Base-by-base conservation (phyloP, 2,888 invertebrate genomes). In the Muscina levida region DNA sequence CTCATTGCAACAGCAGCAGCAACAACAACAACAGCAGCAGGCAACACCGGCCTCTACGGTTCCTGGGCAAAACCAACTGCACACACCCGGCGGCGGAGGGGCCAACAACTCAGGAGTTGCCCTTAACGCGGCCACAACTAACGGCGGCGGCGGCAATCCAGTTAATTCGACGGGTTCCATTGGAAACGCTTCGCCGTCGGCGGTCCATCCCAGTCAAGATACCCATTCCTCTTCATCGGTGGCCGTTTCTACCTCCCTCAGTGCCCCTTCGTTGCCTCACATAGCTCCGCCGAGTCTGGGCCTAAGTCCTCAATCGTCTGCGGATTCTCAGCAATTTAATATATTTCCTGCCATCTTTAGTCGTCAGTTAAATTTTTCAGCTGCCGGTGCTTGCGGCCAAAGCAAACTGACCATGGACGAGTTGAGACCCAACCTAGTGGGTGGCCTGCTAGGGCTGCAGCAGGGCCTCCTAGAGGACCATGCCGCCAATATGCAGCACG, bases 341-440 rank as follows among this genome's bases (percentile, higher is more conserved):
- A 97, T 97, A 88, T 96, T 97, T 91, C 96, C 96, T 86, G 96
- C 96, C 81, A 96, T 96, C 89, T 97, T 97, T 91, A 96, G 96
- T 92, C 93, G 96, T 83, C 96, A 97, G 91, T 92, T 97, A 85
- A 96, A 96, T 91, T 96, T 96, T 91, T 94, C 94, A 66, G 86
- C 87, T 37, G 86, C 87, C 46, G 93, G 94, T 78, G 93, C 93
- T 77, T 93, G 94, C 87, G 94, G 94, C 31, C 95, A 95, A 87
- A 94, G 94, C 85, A 95, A 95, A 89, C 94, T 96, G 89, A 89
- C 84, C 73, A 96, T 96, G 96, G 96, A 96, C 89, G 96, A 96
- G 88, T 91, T 96, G 85, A 92, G 96, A 89, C 96, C 96, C 67
- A 96, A 96, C 91, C 91, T 96, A 53, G 95, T 95, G 42, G 94